Percentiles rank a stretch among this genome's conserved stretches.
Conservation (phyloP, 2,797 vertebrate genomes). For the Synanceia verrucosa region DNA sequence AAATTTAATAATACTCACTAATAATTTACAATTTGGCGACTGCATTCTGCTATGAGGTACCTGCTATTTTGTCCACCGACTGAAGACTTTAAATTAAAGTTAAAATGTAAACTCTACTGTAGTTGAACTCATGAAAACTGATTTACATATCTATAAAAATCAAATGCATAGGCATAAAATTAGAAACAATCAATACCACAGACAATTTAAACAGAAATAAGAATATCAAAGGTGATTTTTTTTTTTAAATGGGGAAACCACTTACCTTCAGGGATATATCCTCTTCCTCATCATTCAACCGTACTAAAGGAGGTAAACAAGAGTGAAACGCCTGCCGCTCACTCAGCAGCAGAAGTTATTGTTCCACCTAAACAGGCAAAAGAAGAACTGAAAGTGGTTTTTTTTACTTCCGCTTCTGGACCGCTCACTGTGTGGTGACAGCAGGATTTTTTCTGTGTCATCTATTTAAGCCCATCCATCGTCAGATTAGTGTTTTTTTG, state of each 20-base stretch:
- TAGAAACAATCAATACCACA: not conserved
- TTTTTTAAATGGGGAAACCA: conserved; percentile 1
- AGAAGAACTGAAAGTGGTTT: conserved; percentile 62
- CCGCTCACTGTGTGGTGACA: not conserved
- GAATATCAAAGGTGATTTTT: not conserved
- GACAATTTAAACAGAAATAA: not conserved
- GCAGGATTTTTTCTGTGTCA: not conserved
- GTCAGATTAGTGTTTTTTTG: not conserved
- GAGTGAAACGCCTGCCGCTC: conserved; percentile 24
- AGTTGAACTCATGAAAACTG: not conserved
- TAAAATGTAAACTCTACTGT: not conserved
- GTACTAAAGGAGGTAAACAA: not conserved
- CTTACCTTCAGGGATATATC: conserved; percentile 50
- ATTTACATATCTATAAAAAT: not conserved
- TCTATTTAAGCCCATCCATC: not conserved
- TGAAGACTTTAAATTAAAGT: not conserved
- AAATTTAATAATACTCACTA: not conserved
- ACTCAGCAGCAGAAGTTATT: conserved; percentile 2
- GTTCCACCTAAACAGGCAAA: not conserved
- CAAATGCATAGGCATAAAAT: not conserved
- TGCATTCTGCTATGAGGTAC: not conserved
- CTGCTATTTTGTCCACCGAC: not conserved
- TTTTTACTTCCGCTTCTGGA: conserved; percentile 59
- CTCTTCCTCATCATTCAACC: conserved; percentile 38
- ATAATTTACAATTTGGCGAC: not conserved